Evolutionary conservation across 2,888 invertebrate species (phyloP).

Genomic region (Phortica okadai): DNA sequence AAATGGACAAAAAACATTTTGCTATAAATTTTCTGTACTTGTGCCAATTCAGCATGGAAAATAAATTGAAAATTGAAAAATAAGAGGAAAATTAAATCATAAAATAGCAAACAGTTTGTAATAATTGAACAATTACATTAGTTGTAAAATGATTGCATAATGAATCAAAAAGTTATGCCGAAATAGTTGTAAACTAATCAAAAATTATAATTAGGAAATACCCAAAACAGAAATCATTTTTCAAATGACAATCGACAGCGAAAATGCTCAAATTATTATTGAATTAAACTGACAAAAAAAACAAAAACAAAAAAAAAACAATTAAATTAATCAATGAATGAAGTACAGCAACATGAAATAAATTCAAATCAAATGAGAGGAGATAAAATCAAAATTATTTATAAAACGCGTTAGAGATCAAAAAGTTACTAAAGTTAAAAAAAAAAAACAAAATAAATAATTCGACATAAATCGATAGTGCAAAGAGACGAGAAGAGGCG

Average conservation of each 20-base stretch:
- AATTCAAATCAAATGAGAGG: conserved; percentile 27
- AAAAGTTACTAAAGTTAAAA: background rate
- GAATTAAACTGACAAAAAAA: conserved; percentile 12
- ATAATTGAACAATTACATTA: background rate
- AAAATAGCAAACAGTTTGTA: background rate
- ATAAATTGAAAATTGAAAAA: background rate
- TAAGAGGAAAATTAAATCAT: background rate
- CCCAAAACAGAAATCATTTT: background rate
- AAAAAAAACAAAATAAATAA: too few relatives aligned
- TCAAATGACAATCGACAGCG: conserved; percentile 55
- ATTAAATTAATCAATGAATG: conserved; percentile 27
- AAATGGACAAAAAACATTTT: background rate
- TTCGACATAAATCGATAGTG: too few relatives aligned
- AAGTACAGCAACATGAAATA: conserved; percentile 28
- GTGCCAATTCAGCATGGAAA: background rate
- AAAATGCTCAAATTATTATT: conserved; percentile 38
- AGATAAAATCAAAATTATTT: conserved; percentile 30
- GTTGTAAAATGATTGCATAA: background rate
- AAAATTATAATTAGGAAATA: conserved; percentile 6
- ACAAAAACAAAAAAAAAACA: conserved; percentile 27
- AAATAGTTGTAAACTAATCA: background rate
- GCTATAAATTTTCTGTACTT: background rate
- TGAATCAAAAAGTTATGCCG: background rate
- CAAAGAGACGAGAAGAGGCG: too few relatives aligned
- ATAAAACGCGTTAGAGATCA: background rate